These are phyloP conservation scores for Stegodyphus mimosarum DNA, from an alignment of 1,140 invertebrate genomes.

Conservation along the genomic window DNA sequence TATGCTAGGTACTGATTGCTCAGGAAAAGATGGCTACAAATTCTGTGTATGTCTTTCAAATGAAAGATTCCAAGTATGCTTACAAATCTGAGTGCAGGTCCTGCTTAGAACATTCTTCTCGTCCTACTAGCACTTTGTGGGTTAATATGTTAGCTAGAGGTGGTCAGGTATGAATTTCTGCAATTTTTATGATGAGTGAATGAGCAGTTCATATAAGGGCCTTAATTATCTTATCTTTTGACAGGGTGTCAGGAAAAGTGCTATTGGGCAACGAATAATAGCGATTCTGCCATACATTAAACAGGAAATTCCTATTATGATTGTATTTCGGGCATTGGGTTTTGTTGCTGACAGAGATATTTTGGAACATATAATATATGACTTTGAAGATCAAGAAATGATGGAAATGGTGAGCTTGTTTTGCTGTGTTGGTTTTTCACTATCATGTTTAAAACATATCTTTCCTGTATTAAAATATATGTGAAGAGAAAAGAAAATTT, in stretches of 20 bases:
- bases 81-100: conserved; percentile 97
- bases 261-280: conserved; percentile 97
- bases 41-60: conserved; percentile 98
- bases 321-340: conserved; percentile 94
- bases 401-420: conserved; percentile 91
- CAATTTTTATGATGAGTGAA: neutral
- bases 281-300: conserved; percentile 98
- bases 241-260: conserved; percentile 93
- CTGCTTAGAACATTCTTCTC: conserved; percentile 78
- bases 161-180: conserved; percentile 73
- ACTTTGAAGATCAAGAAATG: conserved; percentile 99
- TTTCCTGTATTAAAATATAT: neutral
- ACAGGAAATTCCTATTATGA: conserved; percentile 99
- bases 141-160: conserved; percentile 99
- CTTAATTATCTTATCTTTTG: too few species aligned
- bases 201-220: neutral
- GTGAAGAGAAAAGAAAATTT: neutral
- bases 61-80: conserved; percentile 95
- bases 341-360: conserved; percentile 99
- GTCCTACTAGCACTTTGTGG: conserved; percentile 97
- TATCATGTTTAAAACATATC: neutral
- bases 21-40: conserved; percentile 99
- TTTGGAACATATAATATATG: conserved; percentile 98
- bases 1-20: conserved; percentile 83
- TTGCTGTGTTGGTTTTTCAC: neutral